phyloP scores from a whole-genome alignment of 2,113 vertebrate species.

The Scomber colias region DNA sequence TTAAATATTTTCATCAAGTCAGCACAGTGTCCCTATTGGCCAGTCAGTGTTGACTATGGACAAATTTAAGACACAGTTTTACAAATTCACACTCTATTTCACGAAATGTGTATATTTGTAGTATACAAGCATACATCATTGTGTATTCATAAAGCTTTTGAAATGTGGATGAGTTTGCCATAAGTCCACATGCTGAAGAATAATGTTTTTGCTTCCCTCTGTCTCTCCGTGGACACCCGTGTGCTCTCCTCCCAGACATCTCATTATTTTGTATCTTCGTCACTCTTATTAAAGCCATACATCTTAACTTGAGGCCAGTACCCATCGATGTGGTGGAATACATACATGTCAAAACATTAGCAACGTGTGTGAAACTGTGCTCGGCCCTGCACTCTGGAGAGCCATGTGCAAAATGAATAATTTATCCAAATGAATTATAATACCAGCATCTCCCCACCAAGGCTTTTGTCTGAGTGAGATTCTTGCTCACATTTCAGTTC shows the following conservation, averaged over 20 bases:
- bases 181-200: constrained; percentile 36
- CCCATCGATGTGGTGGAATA: constrained; percentile 60
- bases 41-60: neutral
- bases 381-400: constrained; percentile 69
- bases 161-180: constrained; percentile 17
- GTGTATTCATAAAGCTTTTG: constrained; percentile 19
- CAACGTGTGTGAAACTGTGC: constrained; percentile 48
- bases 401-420: constrained; percentile 80
- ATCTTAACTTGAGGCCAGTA: constrained; percentile 70
- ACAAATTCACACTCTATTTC: constrained; percentile 11
- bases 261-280: constrained; percentile 78
- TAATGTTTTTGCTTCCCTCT: constrained; percentile 34
- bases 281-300: constrained; percentile 81
- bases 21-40: neutral
- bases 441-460: constrained; percentile 59
- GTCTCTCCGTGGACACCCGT: constrained; percentile 46
- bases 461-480: constrained; percentile 75
- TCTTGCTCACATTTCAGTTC: constrained; percentile 67
- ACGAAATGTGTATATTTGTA: neutral
- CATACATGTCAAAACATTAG: constrained; percentile 75
- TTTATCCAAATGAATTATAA: constrained; percentile 80
- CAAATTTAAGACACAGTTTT: constrained; percentile 1
- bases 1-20: neutral
- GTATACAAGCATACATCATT: constrained; percentile 15
- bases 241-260: constrained; percentile 58